Evolutionary conservation across 2,797 vertebrate genomes (phyloP).

Genomic region (Trachurus trachurus): DNA sequence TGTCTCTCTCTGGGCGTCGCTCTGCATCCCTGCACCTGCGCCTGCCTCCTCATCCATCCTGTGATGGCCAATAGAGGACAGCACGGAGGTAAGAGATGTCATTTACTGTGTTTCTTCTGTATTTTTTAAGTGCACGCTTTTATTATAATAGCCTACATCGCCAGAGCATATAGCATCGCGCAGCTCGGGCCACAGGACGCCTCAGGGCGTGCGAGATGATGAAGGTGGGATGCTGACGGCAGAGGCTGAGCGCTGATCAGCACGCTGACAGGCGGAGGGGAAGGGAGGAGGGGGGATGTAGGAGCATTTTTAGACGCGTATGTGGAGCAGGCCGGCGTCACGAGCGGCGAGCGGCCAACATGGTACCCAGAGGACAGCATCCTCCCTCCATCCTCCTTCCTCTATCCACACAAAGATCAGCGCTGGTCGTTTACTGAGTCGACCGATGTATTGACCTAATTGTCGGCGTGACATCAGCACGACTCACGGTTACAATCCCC

Average conservation of each 20-base stretch:
- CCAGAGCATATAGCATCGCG: not conserved
- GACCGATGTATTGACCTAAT: conserved; percentile 19
- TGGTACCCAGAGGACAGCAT: conserved; percentile 63
- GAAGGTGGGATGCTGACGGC: conserved; percentile 10
- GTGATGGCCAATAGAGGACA: conserved; percentile 80
- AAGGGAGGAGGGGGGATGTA: not conserved
- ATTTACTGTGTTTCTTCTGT: not conserved
- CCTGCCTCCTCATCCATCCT: conserved; percentile 64
- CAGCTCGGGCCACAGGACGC: conserved; percentile 2
- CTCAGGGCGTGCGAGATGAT: not conserved
- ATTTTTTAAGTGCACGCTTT: not conserved
- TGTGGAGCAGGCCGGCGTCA: conserved; percentile 67
- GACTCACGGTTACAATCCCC: not conserved
- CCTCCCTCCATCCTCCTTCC: conserved; percentile 50
- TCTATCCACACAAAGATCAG: conserved; percentile 10
- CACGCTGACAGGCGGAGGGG: conserved; percentile 25
- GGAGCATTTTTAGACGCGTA: conserved; percentile 67
- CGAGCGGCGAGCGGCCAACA: conserved; percentile 53
- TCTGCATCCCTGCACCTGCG: conserved; percentile 85
- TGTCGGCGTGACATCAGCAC: conserved; percentile 7
- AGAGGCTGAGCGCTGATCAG: conserved; percentile 21
- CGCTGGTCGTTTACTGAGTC: conserved; percentile 5
- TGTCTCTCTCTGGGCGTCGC: conserved; percentile 68
- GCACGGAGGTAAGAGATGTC: conserved; percentile 79
- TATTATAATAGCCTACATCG: fast-evolving